These are phyloP conservation scores for Tupiocoris notatus DNA, from an alignment of 2,888 invertebrate genomes.

Conservation along the genomic window DNA sequence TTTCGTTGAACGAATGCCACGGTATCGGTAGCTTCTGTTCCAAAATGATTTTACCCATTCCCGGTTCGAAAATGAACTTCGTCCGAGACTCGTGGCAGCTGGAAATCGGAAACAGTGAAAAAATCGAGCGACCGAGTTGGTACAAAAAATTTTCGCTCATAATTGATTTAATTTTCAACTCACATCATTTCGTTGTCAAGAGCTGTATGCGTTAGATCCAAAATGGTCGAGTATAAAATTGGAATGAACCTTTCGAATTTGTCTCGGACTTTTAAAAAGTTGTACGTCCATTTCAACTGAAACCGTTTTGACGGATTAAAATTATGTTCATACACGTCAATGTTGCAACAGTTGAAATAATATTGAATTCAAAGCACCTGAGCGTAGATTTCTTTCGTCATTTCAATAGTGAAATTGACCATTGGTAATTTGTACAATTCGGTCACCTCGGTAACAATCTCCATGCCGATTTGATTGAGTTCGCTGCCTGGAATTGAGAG, in stretches of 20 bases:
- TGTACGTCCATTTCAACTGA: constrained; percentile 64
- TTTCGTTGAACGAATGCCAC: constrained; percentile 86
- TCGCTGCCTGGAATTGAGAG: constrained; percentile 58
- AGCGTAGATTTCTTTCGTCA: constrained; percentile 62
- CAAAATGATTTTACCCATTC: constrained; percentile 70
- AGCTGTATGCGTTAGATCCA: constrained; percentile 73
- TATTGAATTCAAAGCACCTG: constrained; percentile 54
- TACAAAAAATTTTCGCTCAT: too few relatives aligned
- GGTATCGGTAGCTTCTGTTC: constrained; percentile 88
- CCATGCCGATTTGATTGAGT: constrained; percentile 62
- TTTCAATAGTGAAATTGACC: constrained; percentile 60
- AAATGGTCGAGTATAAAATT: constrained; percentile 67
- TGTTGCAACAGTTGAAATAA: not conserved
- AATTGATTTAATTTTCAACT: too few relatives aligned
- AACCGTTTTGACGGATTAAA: constrained; percentile 26
- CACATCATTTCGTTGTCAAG: constrained; percentile 74
- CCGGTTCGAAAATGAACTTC: constrained; percentile 80
- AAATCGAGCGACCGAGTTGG: too few relatives aligned
- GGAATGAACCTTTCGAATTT: constrained; percentile 64
- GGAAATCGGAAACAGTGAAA: constrained; percentile 42
- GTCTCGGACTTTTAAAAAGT: constrained; percentile 73
- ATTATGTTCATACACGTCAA: not conserved
- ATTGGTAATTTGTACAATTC: constrained; percentile 63
- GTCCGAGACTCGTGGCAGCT: constrained; percentile 81
- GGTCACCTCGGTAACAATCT: constrained; percentile 63